phyloP scores from a whole-genome alignment of 2,113 vertebrate genomes.

The Rhagologus leucostigma region DNA sequence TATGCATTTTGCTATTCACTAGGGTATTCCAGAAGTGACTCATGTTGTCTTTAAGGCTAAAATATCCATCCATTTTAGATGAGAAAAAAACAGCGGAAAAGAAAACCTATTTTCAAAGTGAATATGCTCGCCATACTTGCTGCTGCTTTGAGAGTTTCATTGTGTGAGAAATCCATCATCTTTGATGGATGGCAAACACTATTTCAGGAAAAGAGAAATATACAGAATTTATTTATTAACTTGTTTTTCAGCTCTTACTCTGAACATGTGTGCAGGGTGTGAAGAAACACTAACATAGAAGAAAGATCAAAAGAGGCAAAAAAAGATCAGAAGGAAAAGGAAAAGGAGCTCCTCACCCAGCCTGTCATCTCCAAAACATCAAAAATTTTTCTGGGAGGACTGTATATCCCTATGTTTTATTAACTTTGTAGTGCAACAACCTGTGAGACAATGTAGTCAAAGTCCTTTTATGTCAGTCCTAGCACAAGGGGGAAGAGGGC shows the following conservation, averaged over 20 bases:
- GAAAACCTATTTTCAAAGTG: background rate
- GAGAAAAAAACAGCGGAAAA: background rate
- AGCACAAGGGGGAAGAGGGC: background rate
- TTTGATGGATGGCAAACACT: background rate
- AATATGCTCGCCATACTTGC: background rate
- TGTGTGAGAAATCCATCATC: background rate
- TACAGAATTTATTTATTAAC: background rate
- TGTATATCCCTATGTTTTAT: background rate
- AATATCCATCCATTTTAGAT: background rate
- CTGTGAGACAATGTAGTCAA: background rate
- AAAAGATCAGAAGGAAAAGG: background rate
- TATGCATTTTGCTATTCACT: background rate
- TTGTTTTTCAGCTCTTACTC: background rate
- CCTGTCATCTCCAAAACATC: background rate
- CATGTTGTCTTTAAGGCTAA: background rate
- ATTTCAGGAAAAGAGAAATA: background rate
- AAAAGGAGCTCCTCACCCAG: background rate
- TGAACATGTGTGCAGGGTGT: background rate
- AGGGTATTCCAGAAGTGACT: background rate
- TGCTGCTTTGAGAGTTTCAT: background rate
- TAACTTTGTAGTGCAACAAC: background rate
- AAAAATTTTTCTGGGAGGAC: background rate
- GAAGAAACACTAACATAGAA: background rate
- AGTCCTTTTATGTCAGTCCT: background rate
- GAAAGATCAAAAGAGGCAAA: background rate